phyloP scores from a whole-genome alignment of 2,113 vertebrate genomes.

The Hypocryptadius cinnamomeus region DNA sequence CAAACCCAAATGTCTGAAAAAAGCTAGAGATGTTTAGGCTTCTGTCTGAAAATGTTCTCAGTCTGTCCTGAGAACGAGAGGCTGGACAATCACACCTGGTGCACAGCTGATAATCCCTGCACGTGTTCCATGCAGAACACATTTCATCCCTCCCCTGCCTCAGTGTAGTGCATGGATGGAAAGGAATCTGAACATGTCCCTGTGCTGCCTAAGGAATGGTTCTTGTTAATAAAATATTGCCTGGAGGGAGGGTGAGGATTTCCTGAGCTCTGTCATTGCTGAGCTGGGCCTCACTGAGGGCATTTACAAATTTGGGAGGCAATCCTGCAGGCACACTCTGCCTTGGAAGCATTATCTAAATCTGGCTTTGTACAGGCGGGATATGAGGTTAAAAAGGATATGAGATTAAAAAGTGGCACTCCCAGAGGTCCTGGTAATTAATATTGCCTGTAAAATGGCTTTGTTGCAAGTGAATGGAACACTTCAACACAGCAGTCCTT shows the following conservation, averaged over 20 bases:
- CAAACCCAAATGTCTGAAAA: not conserved
- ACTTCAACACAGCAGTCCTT: not conserved
- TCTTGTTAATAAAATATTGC: not conserved
- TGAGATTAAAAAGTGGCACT: slow-evolving; percentile 23
- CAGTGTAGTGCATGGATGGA: not conserved
- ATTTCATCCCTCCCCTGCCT: not conserved
- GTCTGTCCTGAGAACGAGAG: not conserved
- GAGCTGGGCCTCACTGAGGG: not conserved
- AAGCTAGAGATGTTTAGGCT: not conserved
- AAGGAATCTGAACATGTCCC: not conserved
- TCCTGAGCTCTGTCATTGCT: not conserved
- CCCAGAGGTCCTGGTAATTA: slow-evolving; percentile 49
- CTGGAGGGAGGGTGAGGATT: not conserved
- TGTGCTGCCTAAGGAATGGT: not conserved
- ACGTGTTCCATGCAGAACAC: not conserved
- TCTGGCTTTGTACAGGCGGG: not conserved
- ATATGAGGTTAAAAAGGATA: slow-evolving; percentile 29
- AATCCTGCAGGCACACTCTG: not conserved
- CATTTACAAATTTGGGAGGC: not conserved
- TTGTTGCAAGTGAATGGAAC: not conserved
- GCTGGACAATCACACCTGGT: not conserved
- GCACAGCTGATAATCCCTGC: not conserved
- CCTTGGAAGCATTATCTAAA: not conserved
- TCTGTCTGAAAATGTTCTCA: not conserved
- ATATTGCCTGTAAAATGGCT: slow-evolving; percentile 16